These are phyloP conservation scores for Drosophila rufa DNA, from an alignment of 1,140 invertebrate genomes.

Conservation along the genomic window DNA sequence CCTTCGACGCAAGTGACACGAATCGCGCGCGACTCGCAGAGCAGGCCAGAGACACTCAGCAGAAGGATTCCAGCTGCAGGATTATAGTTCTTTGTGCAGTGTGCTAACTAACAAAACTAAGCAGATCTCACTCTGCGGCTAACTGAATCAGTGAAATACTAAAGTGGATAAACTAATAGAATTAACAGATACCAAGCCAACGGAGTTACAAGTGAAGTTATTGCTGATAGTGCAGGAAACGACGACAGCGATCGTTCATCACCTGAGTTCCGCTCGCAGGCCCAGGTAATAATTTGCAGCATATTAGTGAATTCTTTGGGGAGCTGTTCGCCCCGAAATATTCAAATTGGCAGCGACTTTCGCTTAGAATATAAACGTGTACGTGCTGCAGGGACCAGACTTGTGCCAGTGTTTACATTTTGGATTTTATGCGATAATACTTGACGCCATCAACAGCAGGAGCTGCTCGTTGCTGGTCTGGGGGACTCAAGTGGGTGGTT, in stretches of 20 bases:
- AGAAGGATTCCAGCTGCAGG: slow-evolving; percentile 14
- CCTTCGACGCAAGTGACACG: slow-evolving; percentile 79
- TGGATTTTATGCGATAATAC: slow-evolving; percentile 81
- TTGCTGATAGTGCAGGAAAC: slow-evolving; percentile 5
- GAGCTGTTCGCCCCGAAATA: slow-evolving; percentile 34
- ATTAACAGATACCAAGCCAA: background rate
- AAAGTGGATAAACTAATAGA: slow-evolving; percentile 19
- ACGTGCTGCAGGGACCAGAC: slow-evolving; percentile 58
- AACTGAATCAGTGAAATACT: slow-evolving; percentile 11
- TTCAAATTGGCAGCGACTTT: slow-evolving; percentile 56
- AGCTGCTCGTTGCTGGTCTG: slow-evolving; percentile 13
- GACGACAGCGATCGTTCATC: slow-evolving; percentile 18
- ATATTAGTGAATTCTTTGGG: slow-evolving; percentile 43
- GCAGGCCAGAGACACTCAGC: slow-evolving; percentile 5
- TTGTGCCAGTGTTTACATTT: slow-evolving; percentile 76
- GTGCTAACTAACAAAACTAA: slow-evolving; percentile 15
- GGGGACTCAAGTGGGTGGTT: background rate
- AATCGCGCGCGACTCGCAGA: slow-evolving; percentile 67
- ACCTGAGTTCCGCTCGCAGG: slow-evolving; percentile 13
- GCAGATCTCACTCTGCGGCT: slow-evolving; percentile 3
- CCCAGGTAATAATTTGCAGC: slow-evolving; percentile 55
- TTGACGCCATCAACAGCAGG: slow-evolving; percentile 64
- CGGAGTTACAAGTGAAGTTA: slow-evolving; percentile 15
- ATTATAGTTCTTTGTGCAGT: slow-evolving; percentile 32
- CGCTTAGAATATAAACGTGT: slow-evolving; percentile 64